Percentiles rank a stretch among this genome's conserved stretches.
Evolutionary conservation across 2,888 invertebrate species (phyloP).

Genomic region (Apoda limacodes): DNA sequence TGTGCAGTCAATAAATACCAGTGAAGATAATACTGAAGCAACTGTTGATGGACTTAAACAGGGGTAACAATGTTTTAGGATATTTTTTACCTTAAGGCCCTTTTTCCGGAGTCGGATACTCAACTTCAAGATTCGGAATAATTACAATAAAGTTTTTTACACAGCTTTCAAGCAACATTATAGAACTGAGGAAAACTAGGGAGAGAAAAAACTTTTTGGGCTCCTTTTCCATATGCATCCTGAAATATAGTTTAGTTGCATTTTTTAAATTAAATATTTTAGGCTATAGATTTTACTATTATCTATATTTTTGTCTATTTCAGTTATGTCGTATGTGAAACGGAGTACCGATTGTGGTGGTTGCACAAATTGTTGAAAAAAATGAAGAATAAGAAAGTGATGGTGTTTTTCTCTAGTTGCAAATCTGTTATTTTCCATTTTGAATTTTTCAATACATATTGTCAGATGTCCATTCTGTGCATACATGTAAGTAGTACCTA

Average conservation of each 20-base stretch:
- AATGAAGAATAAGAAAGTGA: constrained; percentile 90
- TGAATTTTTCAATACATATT: constrained; percentile 88
- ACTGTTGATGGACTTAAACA: constrained; percentile 87
- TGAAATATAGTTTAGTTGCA: no score
- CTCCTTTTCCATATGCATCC: no score
- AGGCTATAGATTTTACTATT: constrained; percentile 1
- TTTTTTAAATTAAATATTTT: no score
- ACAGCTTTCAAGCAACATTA: no score
- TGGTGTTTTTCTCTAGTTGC: constrained; percentile 98
- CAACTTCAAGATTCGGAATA: no score
- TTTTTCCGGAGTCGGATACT: no score
- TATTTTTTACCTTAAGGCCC: no score
- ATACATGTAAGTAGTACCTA: constrained; percentile 83
- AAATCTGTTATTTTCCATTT: constrained; percentile 96
- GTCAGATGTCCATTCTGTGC: constrained; percentile 89
- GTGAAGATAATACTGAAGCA: constrained; percentile 83
- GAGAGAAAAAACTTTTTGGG: no score
- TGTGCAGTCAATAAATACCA: constrained; percentile 90
- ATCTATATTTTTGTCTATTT: constrained; percentile 16
- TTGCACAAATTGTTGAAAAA: constrained; percentile 97
- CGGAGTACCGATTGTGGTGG: constrained; percentile 91
- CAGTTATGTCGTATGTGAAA: constrained; percentile 92
- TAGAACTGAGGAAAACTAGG: no score
- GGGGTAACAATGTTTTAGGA: constrained; percentile 61
- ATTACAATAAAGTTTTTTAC: no score